Percentiles rank a stretch among this genome's conserved stretches.
These are phyloP conservation scores for Glyphotaelius pellucidus DNA, from an alignment of 2,888 invertebrate species.

Conservation along the genomic window DNA sequence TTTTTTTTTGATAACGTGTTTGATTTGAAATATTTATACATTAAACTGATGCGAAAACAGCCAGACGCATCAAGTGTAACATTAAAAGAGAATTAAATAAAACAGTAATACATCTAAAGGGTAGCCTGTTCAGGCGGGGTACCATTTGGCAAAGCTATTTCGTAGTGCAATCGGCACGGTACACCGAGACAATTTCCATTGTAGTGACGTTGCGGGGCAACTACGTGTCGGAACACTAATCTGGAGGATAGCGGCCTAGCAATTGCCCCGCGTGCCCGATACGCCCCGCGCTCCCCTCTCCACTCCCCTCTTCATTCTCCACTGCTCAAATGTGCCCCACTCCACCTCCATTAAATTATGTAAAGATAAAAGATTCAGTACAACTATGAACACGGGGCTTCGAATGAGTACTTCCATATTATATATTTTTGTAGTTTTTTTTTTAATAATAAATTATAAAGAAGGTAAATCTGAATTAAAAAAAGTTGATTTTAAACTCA, in stretches of 20 bases:
- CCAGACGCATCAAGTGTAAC: not conserved
- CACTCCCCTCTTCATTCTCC: not conserved
- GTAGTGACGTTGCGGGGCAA: slow-evolving; percentile 14
- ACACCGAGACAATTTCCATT: slow-evolving; percentile 30
- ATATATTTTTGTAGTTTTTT: no score
- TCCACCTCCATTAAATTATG: not conserved
- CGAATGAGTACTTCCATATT: no score
- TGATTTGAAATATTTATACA: no score
- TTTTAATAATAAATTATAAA: not conserved
- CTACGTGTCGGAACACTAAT: slow-evolving; percentile 64
- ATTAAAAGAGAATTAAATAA: not conserved
- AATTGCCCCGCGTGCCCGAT: slow-evolving; percentile 44
- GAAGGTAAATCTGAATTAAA: not conserved
- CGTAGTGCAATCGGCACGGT: slow-evolving; percentile 39
- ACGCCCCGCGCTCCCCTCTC: not conserved
- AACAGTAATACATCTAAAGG: not conserved
- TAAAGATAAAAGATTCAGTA: not conserved
- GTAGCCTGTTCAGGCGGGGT: not conserved
- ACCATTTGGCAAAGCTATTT: slow-evolving; percentile 13
- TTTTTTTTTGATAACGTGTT: no score
- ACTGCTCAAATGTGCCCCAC: not conserved
- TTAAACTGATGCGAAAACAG: not conserved
- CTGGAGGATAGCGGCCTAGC: slow-evolving; percentile 60
- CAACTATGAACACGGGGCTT: not conserved
- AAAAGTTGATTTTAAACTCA: no score